Base-by-base conservation (phyloP, 64 coral and sea anemone genomes). In the Pachyseris speciosa region DNA sequence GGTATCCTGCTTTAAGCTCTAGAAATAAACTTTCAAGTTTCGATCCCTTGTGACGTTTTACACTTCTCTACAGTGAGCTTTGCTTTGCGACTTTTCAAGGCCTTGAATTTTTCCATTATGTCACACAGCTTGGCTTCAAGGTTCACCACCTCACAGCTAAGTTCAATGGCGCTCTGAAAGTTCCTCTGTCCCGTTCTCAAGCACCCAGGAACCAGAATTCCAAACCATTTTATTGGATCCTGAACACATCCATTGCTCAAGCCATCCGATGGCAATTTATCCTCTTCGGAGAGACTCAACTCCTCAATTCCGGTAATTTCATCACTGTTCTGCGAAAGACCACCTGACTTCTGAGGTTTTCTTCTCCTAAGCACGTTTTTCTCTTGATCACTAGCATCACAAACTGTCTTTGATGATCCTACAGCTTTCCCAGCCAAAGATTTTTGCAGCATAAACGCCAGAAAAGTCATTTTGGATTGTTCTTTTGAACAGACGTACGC, bases 221-320 rank as follows among this genome's bases (percentile, higher is more conserved):
- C 95, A 57, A 96, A 96, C 95, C 95, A 96, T 60, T 93, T 96
- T 0, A 96, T 26, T 27, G 95, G 95, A 47, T 96, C 91, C 69
- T 96, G 72, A 22, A 65, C 28, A 66, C 29, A 28, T 0, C 74
- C 60, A 19, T 90, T 69, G 10, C 61, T 80, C 20, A 44, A 67
- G 17, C 63, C 37, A 65, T 47, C 29, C 15, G 20, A 29, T 6
- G 38, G 9, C 27, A 33, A 69, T 44, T 68, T 37, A 7, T 67
- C 45, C 16, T 22, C 47, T 69, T 70, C 34, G 5, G 63, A 30
- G 27, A 70, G 13, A 67, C 41, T 37, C 3, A 86, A 43, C 20
- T 86, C 83, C 19, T 67, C 63, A 12, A 86, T 70, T 22, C 61
- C 63, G 6, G 83, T 49, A 29, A 32, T 69, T 86, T 86, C 67